phyloP scores from a whole-genome alignment of 2,888 invertebrate genomes.

The Cotesia congregata region DNA sequence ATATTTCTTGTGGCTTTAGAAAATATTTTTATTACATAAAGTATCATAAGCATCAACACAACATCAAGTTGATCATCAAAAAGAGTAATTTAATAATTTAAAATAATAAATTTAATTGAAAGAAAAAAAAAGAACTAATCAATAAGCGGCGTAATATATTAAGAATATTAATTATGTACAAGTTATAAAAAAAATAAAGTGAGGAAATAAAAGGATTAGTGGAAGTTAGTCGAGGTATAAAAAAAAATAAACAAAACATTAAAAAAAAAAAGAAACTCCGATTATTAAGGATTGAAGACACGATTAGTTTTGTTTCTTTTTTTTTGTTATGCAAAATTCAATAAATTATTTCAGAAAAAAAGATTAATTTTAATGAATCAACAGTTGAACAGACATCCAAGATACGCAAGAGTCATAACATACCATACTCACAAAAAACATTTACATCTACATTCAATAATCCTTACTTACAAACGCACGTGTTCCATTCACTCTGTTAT shows the following conservation, averaged over 20 bases:
- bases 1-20: background rate
- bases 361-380: constrained; percentile 63
- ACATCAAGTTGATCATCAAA: background rate
- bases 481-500: constrained; percentile 25
- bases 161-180: background rate
- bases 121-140: background rate
- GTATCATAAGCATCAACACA: background rate
- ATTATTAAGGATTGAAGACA: background rate
- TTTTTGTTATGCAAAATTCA: constrained; percentile 45
- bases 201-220: background rate
- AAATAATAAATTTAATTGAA: background rate
- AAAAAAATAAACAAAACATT: constrained; percentile 1
- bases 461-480: constrained; percentile 22
- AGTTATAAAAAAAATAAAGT: background rate
- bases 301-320: constrained; percentile 11
- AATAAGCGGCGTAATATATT: constrained; percentile 17
- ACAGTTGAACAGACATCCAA: constrained; percentile 62
- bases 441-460: constrained; percentile 34
- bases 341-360: constrained; percentile 60
- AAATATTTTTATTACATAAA: background rate
- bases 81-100: background rate
- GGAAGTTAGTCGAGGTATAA: background rate
- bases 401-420: constrained; percentile 49
- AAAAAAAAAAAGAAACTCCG: background rate
- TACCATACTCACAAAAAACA: constrained; percentile 46